Percentiles rank a stretch among this genome's conserved stretches.
phyloP scores from a whole-genome alignment of 1,140 invertebrate genomes.

The Dendrolimus punctatus region DNA sequence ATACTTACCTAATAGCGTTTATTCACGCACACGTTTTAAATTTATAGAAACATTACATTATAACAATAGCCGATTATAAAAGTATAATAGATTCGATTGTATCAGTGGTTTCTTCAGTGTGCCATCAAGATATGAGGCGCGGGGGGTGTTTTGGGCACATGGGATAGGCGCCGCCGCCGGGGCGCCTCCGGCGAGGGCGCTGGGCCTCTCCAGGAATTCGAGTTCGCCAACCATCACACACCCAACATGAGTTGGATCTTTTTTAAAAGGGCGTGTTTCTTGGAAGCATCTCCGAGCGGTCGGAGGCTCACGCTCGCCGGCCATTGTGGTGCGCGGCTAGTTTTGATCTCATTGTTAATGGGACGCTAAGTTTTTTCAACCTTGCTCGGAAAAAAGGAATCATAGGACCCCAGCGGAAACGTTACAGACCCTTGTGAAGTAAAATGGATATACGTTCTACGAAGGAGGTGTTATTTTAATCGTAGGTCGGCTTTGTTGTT shows the following conservation, averaged over 20 bases:
- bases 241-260: conserved; percentile 63
- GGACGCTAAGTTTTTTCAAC: conserved; percentile 67
- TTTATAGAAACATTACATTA: too few relatives aligned
- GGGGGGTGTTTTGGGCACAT: not conserved
- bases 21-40: too few relatives aligned
- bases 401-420: conserved; percentile 66
- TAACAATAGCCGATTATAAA: too few relatives aligned
- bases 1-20: too few relatives aligned
- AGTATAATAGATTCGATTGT: too few relatives aligned
- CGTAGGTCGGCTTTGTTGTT: conserved; percentile 63
- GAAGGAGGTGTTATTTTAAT: conserved; percentile 69
- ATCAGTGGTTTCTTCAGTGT: too few relatives aligned
- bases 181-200: not conserved
- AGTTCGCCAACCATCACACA: conserved; percentile 53
- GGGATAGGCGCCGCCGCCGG: not conserved
- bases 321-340: conserved; percentile 67
- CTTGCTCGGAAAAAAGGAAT: conserved; percentile 60
- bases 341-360: conserved; percentile 72
- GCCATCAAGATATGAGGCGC: too few relatives aligned
- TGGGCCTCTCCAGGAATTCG: conserved; percentile 35
- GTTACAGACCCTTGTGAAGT: conserved; percentile 63
- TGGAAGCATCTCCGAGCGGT: conserved; percentile 55
- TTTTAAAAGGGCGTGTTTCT: conserved; percentile 61
- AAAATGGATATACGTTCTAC: conserved; percentile 66
- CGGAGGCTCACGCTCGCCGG: conserved; percentile 61